Conservation (phyloP, 2,888 invertebrate genomes). For the Platycnemis pennipes region DNA sequence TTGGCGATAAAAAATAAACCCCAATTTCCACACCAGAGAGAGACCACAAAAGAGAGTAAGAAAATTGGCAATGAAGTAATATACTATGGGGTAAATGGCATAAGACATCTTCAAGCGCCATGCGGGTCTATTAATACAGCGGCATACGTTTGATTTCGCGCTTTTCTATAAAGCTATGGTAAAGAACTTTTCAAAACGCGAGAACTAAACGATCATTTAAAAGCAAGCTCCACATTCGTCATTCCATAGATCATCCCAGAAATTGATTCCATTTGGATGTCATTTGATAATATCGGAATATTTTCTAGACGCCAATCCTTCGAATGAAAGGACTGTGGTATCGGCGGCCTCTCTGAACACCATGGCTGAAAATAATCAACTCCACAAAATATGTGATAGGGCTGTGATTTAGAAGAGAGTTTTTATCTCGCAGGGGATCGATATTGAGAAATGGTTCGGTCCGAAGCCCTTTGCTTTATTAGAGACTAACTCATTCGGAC, state of each 20-base stretch:
- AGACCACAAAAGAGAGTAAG: not conserved
- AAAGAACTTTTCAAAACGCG: not conserved
- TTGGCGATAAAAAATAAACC: not conserved
- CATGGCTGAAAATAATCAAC: not conserved
- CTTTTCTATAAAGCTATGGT: not conserved
- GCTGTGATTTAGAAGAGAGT: not conserved
- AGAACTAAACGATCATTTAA: not conserved
- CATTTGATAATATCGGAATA: not conserved
- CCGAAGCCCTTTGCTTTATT: not conserved
- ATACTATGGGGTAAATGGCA: too few species aligned
- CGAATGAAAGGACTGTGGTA: not conserved
- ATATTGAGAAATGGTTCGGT: not conserved
- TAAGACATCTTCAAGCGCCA: not conserved
- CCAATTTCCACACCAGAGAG: not conserved
- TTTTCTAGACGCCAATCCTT: not conserved
- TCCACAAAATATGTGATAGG: not conserved
- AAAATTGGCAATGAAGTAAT: not conserved
- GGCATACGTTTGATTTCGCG: not conserved
- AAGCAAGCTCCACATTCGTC: not conserved
- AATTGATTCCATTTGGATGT: slow-evolving; percentile 3
- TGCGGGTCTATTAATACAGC: not conserved
- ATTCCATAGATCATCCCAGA: not conserved
- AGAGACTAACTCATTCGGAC: slow-evolving; percentile 3
- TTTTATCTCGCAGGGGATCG: not conserved
- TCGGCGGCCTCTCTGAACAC: not conserved